Evolutionary conservation across 2,113 vertebrate genomes (phyloP).

Genomic region (Turnix velox): DNA sequence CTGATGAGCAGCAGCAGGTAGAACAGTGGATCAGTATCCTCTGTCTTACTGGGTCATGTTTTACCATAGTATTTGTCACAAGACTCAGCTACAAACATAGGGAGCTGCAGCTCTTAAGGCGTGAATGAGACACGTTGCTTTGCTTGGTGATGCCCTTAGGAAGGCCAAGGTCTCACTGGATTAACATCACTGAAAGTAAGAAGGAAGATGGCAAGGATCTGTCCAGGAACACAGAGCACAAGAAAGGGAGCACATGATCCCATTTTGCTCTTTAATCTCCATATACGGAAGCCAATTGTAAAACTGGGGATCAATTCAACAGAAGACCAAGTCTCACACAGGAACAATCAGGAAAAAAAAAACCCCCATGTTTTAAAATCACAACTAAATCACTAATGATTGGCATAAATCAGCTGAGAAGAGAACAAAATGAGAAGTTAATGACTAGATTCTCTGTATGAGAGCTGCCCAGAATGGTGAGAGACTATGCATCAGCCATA

Average conservation of each 20-base stretch:
- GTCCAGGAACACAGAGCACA: background rate
- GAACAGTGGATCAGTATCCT: background rate
- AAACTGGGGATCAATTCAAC: background rate
- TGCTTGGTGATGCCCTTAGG: background rate
- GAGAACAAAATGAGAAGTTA: background rate
- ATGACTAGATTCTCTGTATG: background rate
- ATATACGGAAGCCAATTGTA: background rate
- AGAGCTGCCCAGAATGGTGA: background rate
- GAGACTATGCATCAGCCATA: background rate
- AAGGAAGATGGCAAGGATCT: background rate
- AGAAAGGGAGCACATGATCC: background rate
- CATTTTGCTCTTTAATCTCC: background rate
- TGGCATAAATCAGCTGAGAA: background rate
- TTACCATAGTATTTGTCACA: slow-evolving; percentile 12
- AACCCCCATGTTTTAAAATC: background rate
- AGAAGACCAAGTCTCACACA: background rate
- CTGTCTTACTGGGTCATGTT: background rate
- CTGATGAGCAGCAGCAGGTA: slow-evolving; percentile 3
- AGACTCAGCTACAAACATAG: background rate
- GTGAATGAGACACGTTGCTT: background rate
- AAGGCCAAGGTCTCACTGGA: background rate
- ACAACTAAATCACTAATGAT: rapidly evolving
- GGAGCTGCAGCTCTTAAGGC: background rate
- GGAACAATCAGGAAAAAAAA: background rate
- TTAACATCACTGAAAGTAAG: background rate